Base-by-base conservation (phyloP, 1,140 invertebrate genomes). In the Drosophila malerkotliana region DNA sequence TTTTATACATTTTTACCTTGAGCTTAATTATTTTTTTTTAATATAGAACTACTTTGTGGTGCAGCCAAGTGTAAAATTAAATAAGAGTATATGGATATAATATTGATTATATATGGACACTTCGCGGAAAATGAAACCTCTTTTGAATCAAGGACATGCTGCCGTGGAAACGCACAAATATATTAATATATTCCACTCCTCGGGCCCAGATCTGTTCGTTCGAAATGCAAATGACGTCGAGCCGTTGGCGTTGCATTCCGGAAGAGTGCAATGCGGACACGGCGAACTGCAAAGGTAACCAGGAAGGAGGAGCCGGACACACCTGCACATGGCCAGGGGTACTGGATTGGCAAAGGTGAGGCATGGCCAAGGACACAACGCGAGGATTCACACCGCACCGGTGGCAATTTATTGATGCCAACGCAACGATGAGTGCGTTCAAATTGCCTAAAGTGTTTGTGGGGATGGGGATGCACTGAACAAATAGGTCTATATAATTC, bases 341-440 rank as follows among this genome's bases (percentile, higher is more conserved):
- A n/a, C 21, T 34, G 59, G 14, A 7, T 7, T 8, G 41, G 32
- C 2, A 18, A 18, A 4, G 18, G 62, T 18, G 15, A 30, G 34
- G 34, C 34, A 12, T 56, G 49, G 44, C 66, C 66, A 69, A 69
- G 66, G 66, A 69, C 66, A 69, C 9, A 21, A 10, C 44, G 52
- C 51, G 26, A 26, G 49, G 24, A 66, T 30, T 67, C 67, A 28
- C 52, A 49, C 44, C 63, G 52, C 63, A 7, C 14, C 28, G 15
- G 52, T 69, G 67, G 63, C 64, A 71, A 69, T 71, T 71, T 71
- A 71, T 71, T 69, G 64, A 71, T 57, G 52, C 51, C 63, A 69
- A 56, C 44, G 26, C 63, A 48, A 41, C 41, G 51, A 69, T 57
- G 64, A 71, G 64, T 57, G 67, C 64, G 53, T 57, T 57, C 64